phyloP scores from a whole-genome alignment of 2,113 vertebrate genomes.

The Onychostoma macrolepis region DNA sequence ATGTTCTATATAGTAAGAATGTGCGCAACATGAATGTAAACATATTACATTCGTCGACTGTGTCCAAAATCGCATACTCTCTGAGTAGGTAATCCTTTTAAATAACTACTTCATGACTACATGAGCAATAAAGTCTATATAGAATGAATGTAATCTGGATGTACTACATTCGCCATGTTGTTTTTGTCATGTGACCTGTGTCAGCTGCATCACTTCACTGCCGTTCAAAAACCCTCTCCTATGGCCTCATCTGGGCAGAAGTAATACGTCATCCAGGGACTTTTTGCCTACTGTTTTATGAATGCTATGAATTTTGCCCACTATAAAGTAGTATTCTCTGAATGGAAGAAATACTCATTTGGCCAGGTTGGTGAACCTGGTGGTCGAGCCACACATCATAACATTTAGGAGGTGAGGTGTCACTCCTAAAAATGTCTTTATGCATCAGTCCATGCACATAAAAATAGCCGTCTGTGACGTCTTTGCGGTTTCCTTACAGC shows the following conservation, averaged over 20 bases:
- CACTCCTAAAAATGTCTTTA: slow-evolving; percentile 29
- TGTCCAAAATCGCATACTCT: too few relatives aligned
- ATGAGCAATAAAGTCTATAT: too few relatives aligned
- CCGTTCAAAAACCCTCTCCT: too few relatives aligned
- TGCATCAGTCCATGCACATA: slow-evolving; percentile 53
- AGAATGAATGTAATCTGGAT: too few relatives aligned
- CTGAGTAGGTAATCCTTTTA: too few relatives aligned
- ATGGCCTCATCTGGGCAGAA: too few relatives aligned
- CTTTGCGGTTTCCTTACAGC: slow-evolving; percentile 57
- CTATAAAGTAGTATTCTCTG: not conserved
- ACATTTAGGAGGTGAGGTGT: slow-evolving; percentile 48
- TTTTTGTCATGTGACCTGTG: not conserved
- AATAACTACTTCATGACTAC: too few relatives aligned
- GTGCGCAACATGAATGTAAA: not conserved
- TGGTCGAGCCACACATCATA: slow-evolving; percentile 34
- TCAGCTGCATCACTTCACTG: not conserved
- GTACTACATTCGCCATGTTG: not conserved
- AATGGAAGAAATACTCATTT: not conserved
- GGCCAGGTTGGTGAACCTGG: slow-evolving; percentile 21
- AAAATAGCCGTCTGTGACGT: slow-evolving; percentile 62
- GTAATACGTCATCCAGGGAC: too few relatives aligned
- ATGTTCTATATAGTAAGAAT: not conserved
- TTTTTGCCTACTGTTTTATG: too few relatives aligned
- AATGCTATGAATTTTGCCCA: not conserved
- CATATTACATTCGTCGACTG: too few relatives aligned